These are phyloP conservation scores for Diaperis boleti DNA, from an alignment of 2,888 invertebrate genomes.

Conservation along the genomic window DNA sequence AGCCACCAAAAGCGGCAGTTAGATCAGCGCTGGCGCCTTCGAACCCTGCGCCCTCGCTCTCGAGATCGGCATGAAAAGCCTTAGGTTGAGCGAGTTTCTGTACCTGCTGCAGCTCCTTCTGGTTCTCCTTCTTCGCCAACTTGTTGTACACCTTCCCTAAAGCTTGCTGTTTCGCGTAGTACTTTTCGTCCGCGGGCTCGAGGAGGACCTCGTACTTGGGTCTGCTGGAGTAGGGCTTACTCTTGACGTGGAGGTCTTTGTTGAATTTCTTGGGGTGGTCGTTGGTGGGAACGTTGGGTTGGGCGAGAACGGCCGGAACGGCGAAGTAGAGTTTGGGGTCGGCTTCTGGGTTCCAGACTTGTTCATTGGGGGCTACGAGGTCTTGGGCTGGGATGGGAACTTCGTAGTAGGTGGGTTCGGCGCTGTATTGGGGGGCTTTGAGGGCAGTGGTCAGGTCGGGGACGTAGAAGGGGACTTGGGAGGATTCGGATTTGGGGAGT, in stretches of 20 bases:
- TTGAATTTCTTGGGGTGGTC: slow-evolving; percentile 73
- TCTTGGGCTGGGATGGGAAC: slow-evolving; percentile 66
- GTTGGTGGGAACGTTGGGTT: slow-evolving; percentile 68
- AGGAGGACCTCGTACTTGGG: slow-evolving; percentile 67
- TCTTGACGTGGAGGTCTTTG: slow-evolving; percentile 65
- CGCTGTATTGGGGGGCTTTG: slow-evolving; percentile 53
- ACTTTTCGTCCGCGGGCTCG: slow-evolving; percentile 64
- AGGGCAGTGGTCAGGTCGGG: slow-evolving; percentile 55
- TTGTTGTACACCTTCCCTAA: slow-evolving; percentile 62
- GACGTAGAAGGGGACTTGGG: slow-evolving; percentile 58
- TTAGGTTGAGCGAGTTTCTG: slow-evolving; percentile 20
- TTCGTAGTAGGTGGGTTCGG: slow-evolving; percentile 52
- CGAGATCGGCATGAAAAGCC: slow-evolving; percentile 2
- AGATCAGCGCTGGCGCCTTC: slow-evolving; percentile 50
- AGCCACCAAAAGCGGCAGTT: slow-evolving; percentile 54
- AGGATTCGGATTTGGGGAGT: slow-evolving; percentile 56
- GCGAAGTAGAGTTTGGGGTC: slow-evolving; percentile 62
- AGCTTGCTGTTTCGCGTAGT: slow-evolving; percentile 60
- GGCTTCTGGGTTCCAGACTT: slow-evolving; percentile 64
- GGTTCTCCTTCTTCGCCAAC: slow-evolving; percentile 69
- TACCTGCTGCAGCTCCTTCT: slow-evolving; percentile 66
- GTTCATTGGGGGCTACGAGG: slow-evolving; percentile 65
- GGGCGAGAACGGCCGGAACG: slow-evolving; percentile 62
- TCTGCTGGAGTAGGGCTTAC: slow-evolving; percentile 59
- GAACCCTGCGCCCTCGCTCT: slow-evolving; percentile 38